Conservation (phyloP, 1,140 invertebrate species). For the Aculops lycopersici region DNA sequence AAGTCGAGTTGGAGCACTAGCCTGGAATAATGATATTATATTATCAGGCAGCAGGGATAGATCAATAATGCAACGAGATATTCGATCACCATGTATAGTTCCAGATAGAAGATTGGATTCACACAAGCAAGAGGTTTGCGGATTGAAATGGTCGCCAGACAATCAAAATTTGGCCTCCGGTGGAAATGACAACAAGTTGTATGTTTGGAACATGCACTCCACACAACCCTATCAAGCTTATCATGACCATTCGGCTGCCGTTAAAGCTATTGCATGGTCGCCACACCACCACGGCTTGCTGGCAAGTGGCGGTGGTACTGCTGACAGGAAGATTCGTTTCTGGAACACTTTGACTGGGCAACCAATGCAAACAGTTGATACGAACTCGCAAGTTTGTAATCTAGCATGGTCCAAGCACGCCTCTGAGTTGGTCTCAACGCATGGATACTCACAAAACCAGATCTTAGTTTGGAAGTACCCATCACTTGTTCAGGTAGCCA, state of each 20-base stretch:
- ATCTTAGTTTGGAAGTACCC: slow-evolving; percentile 99
- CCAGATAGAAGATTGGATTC: slow-evolving; percentile 45
- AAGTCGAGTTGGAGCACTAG: slow-evolving; percentile 54
- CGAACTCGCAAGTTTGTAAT: slow-evolving; percentile 92
- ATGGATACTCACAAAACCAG: slow-evolving; percentile 98
- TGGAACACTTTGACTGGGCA: slow-evolving; percentile 99
- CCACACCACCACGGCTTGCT: slow-evolving; percentile 91
- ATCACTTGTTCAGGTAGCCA: slow-evolving; percentile 76
- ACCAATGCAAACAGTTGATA: slow-evolving; percentile 92
- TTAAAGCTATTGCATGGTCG: slow-evolving; percentile 98
- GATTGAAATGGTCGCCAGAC: slow-evolving; percentile 96
- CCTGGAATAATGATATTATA: slow-evolving; percentile 89
- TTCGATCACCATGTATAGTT: slow-evolving; percentile 43
- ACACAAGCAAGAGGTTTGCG: slow-evolving; percentile 86
- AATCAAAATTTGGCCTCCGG: slow-evolving; percentile 90
- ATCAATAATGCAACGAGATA: slow-evolving; percentile 71
- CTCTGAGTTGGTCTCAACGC: slow-evolving; percentile 84
- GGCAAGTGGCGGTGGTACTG: slow-evolving; percentile 87
- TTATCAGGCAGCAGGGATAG: slow-evolving; percentile 82
- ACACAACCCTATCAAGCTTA: slow-evolving; percentile 70
- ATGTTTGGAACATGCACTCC: slow-evolving; percentile 84
- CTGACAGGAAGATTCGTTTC: slow-evolving; percentile 84
- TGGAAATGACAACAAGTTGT: slow-evolving; percentile 91
- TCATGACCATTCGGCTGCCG: slow-evolving; percentile 83
- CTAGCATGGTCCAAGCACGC: slow-evolving; percentile 97